These are phyloP conservation scores for Microctenopoma lineatum DNA, from an alignment of 2,797 vertebrate species.

Conservation along the genomic window DNA sequence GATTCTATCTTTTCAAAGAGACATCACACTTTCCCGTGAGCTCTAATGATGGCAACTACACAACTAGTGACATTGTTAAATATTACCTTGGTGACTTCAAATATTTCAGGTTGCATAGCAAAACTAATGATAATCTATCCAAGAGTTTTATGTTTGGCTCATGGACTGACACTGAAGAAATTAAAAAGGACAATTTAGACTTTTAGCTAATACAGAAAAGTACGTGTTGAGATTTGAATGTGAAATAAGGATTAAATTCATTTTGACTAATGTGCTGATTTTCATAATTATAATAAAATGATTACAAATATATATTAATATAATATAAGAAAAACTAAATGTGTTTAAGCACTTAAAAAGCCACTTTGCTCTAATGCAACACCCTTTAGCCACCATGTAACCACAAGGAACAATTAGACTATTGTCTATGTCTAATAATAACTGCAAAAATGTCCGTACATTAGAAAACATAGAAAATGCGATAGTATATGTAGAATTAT, in stretches of 20 bases:
- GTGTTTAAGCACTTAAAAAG: too few species aligned
- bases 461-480: not conserved
- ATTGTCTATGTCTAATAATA: not conserved
- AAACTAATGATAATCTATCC: constrained; percentile 16
- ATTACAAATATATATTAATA: too few species aligned
- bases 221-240: not conserved
- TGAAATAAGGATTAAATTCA: not conserved
- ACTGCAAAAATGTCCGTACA: too few species aligned
- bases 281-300: not conserved
- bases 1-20: not conserved
- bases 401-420: not conserved
- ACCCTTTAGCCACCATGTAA: not conserved
- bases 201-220: not conserved
- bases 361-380: too few species aligned
- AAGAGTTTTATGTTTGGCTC: not conserved
- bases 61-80: constrained; percentile 21
- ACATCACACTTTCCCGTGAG: constrained; percentile 11
- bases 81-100: constrained; percentile 7
- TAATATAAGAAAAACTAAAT: too few species aligned
- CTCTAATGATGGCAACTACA: constrained; percentile 16
- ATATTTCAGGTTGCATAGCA: constrained; percentile 30
- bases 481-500: not conserved
- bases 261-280: not conserved
- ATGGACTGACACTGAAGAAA: constrained; percentile 19
- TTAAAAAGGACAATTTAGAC: not conserved